Base-by-base conservation (phyloP, 1,140 invertebrate genomes). In the Neodiprion fabricii region DNA sequence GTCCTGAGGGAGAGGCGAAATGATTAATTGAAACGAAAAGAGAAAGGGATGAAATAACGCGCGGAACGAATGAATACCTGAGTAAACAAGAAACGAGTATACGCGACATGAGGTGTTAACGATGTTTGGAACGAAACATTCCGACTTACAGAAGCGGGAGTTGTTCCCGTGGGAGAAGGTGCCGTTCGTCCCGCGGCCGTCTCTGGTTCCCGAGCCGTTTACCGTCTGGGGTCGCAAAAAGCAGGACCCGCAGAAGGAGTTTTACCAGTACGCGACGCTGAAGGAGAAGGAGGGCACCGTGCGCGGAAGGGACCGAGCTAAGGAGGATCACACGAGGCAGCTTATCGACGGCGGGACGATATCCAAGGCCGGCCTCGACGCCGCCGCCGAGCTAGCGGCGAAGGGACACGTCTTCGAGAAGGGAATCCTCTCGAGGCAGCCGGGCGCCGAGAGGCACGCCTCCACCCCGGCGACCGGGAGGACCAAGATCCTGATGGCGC, bases 101-200 rank as follows among this genome's bases (percentile, higher is more conserved):
- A 23, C 61, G 21, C n/a, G n/a, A 40, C 48, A 17, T 40, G 23
- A 72, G 65, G 77, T 69, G 70, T 73, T 40, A 40, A 40, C 28
- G 28, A 40, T 40, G 28, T 40, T 40, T 3, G 28, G 28, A 78
- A n/a, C 72, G 67, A 67, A 69, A 12, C n/a, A 53, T 61, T 61
- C 53, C 53, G 11, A 17, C 11, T 94, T 94, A 85, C 93, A 95
- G 94, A 94, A 91, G 90, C 91, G 90, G 79, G 90, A 88, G 76
- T 81, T 90, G 84, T 93, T 95, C 79, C 94, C 94, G 79, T 96
- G 94, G 94, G 93, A 95, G 86, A 95, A 95, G 90, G 93, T 95
- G 82, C 95, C 95, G 77, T 92, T 91, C 85, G 94, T 96, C 79
- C 94, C 95, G 76, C 90, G 95, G 76, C 94, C 95, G 76, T 94